Base-by-base conservation (phyloP, 35 echinoderm and acorn worm genomes). In the Lytechinus variegatus region DNA sequence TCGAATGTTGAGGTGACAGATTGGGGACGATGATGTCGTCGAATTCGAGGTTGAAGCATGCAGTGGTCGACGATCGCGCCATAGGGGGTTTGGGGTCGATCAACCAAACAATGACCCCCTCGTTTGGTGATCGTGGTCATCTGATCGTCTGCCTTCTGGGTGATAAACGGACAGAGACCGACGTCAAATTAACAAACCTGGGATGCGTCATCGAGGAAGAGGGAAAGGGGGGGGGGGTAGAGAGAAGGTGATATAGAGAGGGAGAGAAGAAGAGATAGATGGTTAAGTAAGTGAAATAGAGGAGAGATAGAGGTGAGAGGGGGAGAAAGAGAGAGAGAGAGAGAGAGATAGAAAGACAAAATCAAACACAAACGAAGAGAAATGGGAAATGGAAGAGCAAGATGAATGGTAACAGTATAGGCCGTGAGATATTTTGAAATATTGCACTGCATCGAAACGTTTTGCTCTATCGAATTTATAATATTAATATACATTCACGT, bases 71-170 rank as follows among this genome's bases (percentile, higher is more conserved):
- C 27, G 52, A 79, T 24, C 66, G n/a, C 66, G 66, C 66, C 66
- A 79, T 79, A 8, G 66, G 66, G 61, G 66, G 19, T 24, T 44
- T 24, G 19, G 66, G 19, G 21, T 90, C 88, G 88, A 90, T 90
- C 88, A 90, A 13, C 29, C 29, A 90, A 52, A 54, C 88, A 28
- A 90, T 90, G 52, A 90, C 88, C 88, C n/a, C 9, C 29, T 54
- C 13, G 88, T 52, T 44, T 54, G n/a, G 88, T 90, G 88, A 90
- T 90, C 52, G 88, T 90, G 27, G 88, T 90, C 88, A 90, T 90
- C 88, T 16, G 88, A 90, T 90, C 88, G 88, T 90, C 28, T 90
- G 52, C 27, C 88, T 27, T 52, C 13, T 90, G 88, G 88, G 88
- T 10, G 29, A 90, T 90, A 54, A 90, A 10, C 28, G 9, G 28